Evolutionary conservation across 2,797 vertebrate species (phyloP).

Genomic region (Cyclopterus lumpus): DNA sequence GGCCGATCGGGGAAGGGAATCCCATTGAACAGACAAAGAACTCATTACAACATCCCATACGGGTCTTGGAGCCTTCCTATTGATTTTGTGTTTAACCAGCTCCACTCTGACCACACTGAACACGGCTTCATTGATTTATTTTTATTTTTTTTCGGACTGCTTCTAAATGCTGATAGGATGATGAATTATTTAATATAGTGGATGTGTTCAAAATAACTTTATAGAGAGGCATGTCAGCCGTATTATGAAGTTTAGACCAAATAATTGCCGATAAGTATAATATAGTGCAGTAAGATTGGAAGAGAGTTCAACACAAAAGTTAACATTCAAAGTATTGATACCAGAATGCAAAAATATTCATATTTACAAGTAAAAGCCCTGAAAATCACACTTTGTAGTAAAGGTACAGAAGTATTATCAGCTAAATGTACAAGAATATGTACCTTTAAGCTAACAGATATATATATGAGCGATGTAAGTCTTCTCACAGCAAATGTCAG

Average conservation of each 20-base stretch:
- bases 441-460: neutral
- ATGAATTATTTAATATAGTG: slow-evolving; percentile 60
- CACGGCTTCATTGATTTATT: slow-evolving; percentile 61
- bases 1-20: slow-evolving; percentile 22
- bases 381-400: neutral
- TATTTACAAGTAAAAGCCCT: neutral
- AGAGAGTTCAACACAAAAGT: neutral
- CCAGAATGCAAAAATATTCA: neutral
- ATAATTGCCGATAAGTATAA: neutral
- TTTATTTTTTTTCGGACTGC: slow-evolving; percentile 17
- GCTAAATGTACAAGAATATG: neutral
- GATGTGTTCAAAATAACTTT: slow-evolving; percentile 7
- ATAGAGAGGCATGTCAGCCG: neutral
- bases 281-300: neutral
- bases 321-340: neutral
- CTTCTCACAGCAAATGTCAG: too few species aligned
- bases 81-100: slow-evolving; percentile 73
- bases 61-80: slow-evolving; percentile 45
- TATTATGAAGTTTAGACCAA: neutral
- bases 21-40: slow-evolving; percentile 30
- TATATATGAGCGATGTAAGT: too few species aligned
- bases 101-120: slow-evolving; percentile 55
- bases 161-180: slow-evolving; percentile 32
- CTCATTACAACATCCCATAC: slow-evolving; percentile 45
- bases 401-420: neutral